These are phyloP conservation scores for Pagetopsis macropterus DNA, from an alignment of 2,797 vertebrate species.

Conservation along the genomic window DNA sequence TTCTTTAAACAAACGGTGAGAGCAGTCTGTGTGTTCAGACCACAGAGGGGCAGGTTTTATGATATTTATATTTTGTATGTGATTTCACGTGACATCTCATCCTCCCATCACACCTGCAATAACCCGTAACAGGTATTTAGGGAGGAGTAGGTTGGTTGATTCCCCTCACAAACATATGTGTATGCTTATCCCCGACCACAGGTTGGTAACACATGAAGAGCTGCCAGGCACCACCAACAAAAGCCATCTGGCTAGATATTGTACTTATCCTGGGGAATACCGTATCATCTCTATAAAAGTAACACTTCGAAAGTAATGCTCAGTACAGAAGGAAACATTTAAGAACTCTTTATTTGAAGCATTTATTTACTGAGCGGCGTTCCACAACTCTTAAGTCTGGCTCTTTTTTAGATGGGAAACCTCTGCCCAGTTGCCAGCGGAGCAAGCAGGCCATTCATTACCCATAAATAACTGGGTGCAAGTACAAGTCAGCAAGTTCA, in stretches of 20 bases:
- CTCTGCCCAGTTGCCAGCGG: conserved; percentile 31
- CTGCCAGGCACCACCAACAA: conserved; percentile 48
- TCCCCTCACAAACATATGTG: conserved; percentile 16
- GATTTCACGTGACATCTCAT: background rate
- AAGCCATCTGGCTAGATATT: conserved; percentile 50
- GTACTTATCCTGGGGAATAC: conserved; percentile 21
- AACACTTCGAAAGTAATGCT: conserved; percentile 19
- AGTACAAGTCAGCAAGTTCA: conserved; percentile 19
- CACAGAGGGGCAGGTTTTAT: background rate
- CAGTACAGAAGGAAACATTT: conserved; percentile 43
- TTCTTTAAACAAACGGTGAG: conserved; percentile 94
- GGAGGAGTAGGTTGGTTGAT: conserved; percentile 9
- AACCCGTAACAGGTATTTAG: conserved; percentile 19
- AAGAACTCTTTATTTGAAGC: conserved; percentile 32
- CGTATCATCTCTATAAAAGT: conserved; percentile 13
- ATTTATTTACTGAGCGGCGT: conserved; percentile 42
- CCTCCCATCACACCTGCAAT: conserved; percentile 29
- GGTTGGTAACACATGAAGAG: conserved; percentile 24
- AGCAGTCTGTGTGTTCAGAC: background rate
- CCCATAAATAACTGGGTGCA: conserved; percentile 34
- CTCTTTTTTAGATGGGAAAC: conserved; percentile 26
- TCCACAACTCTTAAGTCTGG: conserved; percentile 27
- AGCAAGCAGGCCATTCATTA: conserved; percentile 45
- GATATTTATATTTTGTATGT: background rate
- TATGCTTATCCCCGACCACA: conserved; percentile 15